phyloP scores from a whole-genome alignment of 1,140 invertebrate species.

The Papilio polyxenes region DNA sequence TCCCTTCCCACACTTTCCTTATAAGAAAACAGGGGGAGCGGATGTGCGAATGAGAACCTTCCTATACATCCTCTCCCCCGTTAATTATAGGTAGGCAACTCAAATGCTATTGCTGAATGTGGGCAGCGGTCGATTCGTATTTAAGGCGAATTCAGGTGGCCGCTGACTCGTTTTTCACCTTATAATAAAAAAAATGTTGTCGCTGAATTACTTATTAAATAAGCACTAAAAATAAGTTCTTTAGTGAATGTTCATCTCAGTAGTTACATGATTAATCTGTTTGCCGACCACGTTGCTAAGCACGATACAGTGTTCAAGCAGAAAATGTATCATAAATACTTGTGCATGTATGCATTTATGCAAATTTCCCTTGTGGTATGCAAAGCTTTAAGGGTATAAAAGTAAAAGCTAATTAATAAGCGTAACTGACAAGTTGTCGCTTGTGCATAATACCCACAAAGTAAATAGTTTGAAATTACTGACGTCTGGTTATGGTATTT shows the following conservation, averaged over 20 bases:
- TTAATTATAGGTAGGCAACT: too few species aligned
- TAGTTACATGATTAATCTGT: background rate
- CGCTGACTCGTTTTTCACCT: too few species aligned
- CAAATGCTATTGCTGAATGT: too few species aligned
- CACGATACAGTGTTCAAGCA: background rate
- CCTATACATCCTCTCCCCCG: too few species aligned
- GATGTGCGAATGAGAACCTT: too few species aligned
- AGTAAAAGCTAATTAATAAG: conserved; percentile 1
- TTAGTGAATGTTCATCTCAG: background rate
- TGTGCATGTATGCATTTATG: conserved; percentile 11
- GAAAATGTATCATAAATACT: conserved; percentile 4
- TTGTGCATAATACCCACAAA: background rate
- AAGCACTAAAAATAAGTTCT: background rate
- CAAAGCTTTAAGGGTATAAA: conserved; percentile 8
- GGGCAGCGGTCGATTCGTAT: too few species aligned
- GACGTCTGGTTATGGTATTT: background rate
- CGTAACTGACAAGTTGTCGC: background rate
- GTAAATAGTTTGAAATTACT: background rate
- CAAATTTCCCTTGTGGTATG: conserved; percentile 20
- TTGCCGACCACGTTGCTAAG: background rate
- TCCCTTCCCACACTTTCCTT: too few species aligned
- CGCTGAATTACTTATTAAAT: background rate
- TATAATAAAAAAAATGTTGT: too few species aligned
- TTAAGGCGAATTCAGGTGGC: too few species aligned
- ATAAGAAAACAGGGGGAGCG: too few species aligned